Base-by-base conservation (phyloP, 2,888 invertebrate genomes). In the Hypomecis punctinalis region DNA sequence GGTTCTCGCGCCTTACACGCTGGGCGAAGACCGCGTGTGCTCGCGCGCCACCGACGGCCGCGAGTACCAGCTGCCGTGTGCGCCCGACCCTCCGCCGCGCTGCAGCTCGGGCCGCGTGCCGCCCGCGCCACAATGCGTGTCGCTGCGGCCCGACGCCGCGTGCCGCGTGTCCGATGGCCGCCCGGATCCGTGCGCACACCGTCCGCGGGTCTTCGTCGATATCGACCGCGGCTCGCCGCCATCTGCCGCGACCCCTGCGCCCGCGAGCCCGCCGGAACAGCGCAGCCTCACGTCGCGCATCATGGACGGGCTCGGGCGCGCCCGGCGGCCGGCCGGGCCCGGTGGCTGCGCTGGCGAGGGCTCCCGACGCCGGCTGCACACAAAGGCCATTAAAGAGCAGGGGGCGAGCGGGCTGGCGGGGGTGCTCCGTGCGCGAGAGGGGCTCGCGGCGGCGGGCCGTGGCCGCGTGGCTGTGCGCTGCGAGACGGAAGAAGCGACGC, bases 161-260 rank as follows among this genome's bases (percentile, higher is more conserved):
- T 88, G 86, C 73, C 71, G 73, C 11, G 66, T 67, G 58, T 54
- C 63, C 45, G 63, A 49, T 39, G 63, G 67, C 56, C 23, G 51
- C 40, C 2, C 79, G 9, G 82, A 86, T 67, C 83, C 84, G 10
- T 88, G 87, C 73, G 80, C 79, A n/a, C 83, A 86, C 61, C 76
- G 73, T 0, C 84, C 85, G 2, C 81, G 81, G 11, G 65, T 81
- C 2, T 67, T 86, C 39, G 39, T 84, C 6, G 77, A 83, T 53
- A 74, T 86, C 33, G 82, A 86, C 39, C 83, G 88, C 36, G 68
- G 60, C 54, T 23, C 43, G 23, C 13, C 56, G 9, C 47, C 47
- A 7, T 35, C 46, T 64, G 62, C 37, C 64, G 62, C 35, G 51
- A 42, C 37, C 61, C 52, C 48, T 56, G 9, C 42, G 35, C 39